Conservation (phyloP, 2,113 vertebrate genomes). For the Podilymbus podiceps region DNA sequence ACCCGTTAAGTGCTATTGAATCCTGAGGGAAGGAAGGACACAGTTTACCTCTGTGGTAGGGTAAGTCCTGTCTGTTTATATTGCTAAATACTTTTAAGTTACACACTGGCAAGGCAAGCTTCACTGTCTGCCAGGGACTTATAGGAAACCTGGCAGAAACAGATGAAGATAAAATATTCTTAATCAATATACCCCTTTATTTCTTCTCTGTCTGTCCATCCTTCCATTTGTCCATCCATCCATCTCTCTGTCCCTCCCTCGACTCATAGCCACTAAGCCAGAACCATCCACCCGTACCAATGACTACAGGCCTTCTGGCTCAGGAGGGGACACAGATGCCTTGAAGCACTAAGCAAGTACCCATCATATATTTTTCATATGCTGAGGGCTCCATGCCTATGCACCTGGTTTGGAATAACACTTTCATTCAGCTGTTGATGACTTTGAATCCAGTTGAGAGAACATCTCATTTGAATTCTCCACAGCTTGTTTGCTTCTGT, state of each 20-base stretch:
- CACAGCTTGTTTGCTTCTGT: constrained; percentile 13
- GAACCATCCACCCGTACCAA: not conserved
- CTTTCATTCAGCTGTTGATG: constrained; percentile 1
- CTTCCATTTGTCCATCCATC: no score
- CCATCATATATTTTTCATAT: not conserved
- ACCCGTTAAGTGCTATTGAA: not conserved
- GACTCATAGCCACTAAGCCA: not conserved
- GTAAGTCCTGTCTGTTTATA: not conserved
- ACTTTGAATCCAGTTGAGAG: not conserved
- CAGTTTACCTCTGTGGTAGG: not conserved
- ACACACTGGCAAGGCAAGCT: not conserved
- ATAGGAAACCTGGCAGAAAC: not conserved
- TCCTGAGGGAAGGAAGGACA: not conserved
- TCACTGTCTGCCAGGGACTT: not conserved
- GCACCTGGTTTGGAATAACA: not conserved
- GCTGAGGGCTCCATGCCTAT: not conserved
- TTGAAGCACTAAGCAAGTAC: not conserved
- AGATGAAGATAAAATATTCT: not conserved
- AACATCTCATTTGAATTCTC: constrained; percentile 60
- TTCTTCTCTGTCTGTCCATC: not conserved
- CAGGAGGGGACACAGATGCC: not conserved
- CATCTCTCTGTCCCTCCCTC: fast-evolving
- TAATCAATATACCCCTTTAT: not conserved
- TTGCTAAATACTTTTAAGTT: not conserved
- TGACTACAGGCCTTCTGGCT: not conserved